These are phyloP conservation scores for Sorex araneus DNA, from an alignment of 2,113 vertebrate genomes.

Conservation along the genomic window DNA sequence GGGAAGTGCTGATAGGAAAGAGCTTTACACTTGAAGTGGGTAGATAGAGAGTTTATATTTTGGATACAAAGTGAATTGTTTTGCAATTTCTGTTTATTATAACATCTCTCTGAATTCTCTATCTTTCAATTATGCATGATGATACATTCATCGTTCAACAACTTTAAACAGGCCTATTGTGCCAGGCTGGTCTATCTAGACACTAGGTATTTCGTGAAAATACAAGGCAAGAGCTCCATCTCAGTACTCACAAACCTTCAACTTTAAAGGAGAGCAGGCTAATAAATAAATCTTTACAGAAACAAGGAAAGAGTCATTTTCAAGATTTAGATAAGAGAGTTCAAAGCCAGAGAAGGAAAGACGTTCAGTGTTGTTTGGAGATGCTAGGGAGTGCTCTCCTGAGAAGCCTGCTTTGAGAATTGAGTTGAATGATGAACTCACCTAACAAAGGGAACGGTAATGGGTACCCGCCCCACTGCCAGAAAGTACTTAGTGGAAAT, in stretches of 20 bases:
- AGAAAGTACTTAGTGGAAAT: slow-evolving; percentile 62
- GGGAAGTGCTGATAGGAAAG: not conserved
- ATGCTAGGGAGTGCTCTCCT: slow-evolving; percentile 4
- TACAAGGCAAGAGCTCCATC: not conserved
- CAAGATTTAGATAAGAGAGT: slow-evolving; percentile 30
- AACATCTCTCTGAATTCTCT: not conserved
- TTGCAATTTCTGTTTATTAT: not conserved
- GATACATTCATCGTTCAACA: not conserved
- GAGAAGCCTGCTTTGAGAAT: slow-evolving; percentile 31
- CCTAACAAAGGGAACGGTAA: slow-evolving; percentile 19
- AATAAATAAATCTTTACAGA: slow-evolving; percentile 17
- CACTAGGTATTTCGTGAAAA: not conserved
- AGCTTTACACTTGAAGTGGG: not conserved
- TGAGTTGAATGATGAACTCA: slow-evolving; percentile 61
- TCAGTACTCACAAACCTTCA: not conserved
- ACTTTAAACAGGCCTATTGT: not conserved
- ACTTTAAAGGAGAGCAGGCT: not conserved
- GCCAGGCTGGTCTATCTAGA: not conserved
- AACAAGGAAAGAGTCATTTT: slow-evolving; percentile 34
- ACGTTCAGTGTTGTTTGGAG: slow-evolving; percentile 1
- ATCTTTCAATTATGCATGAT: not conserved
- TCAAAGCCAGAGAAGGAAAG: not conserved
- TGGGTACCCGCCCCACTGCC: not conserved
- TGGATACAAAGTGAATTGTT: not conserved
- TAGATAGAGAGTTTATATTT: not conserved